Evolutionary conservation across 2,888 invertebrate species (phyloP).

Genomic region (Ommatoiulus sabulosus): DNA sequence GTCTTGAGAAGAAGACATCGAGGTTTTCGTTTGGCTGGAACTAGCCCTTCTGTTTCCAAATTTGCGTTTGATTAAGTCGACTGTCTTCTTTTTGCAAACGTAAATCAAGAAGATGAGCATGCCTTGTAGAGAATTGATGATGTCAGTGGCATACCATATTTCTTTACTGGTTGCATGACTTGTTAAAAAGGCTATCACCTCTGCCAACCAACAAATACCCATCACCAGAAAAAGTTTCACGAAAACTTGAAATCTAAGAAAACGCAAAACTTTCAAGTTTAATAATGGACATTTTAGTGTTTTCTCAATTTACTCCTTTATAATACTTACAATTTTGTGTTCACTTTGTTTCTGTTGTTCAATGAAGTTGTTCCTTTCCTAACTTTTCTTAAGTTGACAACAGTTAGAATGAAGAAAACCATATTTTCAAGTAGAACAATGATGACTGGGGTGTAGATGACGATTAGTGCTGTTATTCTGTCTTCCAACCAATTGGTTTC

Average conservation of each 20-base stretch:
- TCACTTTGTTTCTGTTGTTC: constrained; percentile 48
- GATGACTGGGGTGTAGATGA: constrained; percentile 53
- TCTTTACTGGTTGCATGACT: background rate
- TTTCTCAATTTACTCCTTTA: background rate
- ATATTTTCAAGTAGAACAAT: constrained; percentile 37
- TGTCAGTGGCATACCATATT: constrained; percentile 26
- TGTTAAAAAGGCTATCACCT: background rate
- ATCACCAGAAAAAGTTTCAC: constrained; percentile 35
- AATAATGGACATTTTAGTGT: background rate
- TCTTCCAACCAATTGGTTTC: background rate
- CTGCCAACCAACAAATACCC: constrained; percentile 44
- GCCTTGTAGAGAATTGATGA: constrained; percentile 53
- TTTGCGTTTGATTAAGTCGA: background rate
- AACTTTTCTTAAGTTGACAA: constrained; percentile 38
- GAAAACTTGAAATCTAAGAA: constrained; percentile 23
- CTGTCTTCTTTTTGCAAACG: constrained; percentile 42
- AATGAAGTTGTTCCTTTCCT: background rate
- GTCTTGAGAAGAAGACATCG: no score
- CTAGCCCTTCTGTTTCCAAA: constrained; percentile 1
- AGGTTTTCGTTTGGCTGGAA: no score
- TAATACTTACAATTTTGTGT: constrained; percentile 56
- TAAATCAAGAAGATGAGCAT: constrained; percentile 51
- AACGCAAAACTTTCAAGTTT: background rate
- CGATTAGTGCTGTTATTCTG: background rate
- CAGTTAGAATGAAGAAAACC: constrained; percentile 33